Conservation (phyloP, 2,113 vertebrate genomes). For the Lipophrys pholis region DNA sequence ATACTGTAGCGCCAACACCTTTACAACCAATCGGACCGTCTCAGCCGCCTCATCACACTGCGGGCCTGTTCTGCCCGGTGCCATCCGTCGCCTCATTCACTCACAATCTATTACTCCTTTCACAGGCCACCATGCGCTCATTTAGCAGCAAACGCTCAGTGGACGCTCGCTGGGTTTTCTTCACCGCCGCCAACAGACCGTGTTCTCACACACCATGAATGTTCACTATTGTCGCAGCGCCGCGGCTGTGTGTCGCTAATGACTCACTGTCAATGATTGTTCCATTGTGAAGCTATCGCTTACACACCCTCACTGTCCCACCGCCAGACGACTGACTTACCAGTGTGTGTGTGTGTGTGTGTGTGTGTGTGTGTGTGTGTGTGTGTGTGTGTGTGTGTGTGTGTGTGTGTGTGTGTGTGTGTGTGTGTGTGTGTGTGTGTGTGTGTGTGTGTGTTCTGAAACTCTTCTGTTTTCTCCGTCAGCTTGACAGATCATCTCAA, state of each 20-base stretch:
- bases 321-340: too few relatives aligned
- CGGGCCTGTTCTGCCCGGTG: conserved; percentile 50
- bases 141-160: conserved; percentile 36
- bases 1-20: conserved; percentile 15
- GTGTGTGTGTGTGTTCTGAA: too few relatives aligned
- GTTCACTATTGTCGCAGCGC: conserved; percentile 35
- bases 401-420: too few relatives aligned
- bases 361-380: too few relatives aligned
- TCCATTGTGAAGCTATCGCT: conserved; percentile 25
- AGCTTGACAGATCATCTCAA: too few relatives aligned
- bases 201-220: conserved; percentile 38
- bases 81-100: conserved; percentile 41
- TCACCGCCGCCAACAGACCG: conserved; percentile 39
- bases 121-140: conserved; percentile 32
- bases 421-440: too few relatives aligned
- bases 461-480: too few relatives aligned
- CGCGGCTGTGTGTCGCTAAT: conserved; percentile 25
- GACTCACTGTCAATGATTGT: conserved; percentile 59
- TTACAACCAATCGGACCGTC: conserved; percentile 35
- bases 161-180: conserved; percentile 31
- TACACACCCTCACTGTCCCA: conserved; percentile 34
- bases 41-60: conserved; percentile 35
- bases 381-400: too few relatives aligned
- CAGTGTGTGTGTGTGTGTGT: too few relatives aligned
- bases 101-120: conserved; percentile 50